These are phyloP conservation scores for Sipha maydis DNA, from an alignment of 2,888 invertebrate species.

Conservation along the genomic window DNA sequence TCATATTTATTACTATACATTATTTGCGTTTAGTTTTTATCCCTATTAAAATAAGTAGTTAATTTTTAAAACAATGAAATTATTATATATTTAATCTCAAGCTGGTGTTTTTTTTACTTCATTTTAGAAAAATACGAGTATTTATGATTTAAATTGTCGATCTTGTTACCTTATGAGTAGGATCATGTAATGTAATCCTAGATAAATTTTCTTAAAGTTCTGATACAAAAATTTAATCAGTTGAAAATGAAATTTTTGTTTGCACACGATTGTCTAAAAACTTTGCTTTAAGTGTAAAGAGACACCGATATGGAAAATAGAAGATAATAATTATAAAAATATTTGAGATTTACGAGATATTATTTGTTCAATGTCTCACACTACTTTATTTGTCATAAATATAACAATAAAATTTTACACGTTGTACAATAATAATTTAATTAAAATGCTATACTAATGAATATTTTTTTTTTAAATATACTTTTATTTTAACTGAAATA, in stretches of 20 bases:
- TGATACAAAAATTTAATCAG: constrained; percentile 34
- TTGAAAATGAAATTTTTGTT: constrained; percentile 16
- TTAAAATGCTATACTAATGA: neutral
- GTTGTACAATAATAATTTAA: neutral
- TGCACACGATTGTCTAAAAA: neutral
- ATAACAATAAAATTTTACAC: neutral
- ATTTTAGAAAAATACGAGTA: neutral
- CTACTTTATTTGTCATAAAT: neutral
- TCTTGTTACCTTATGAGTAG: neutral
- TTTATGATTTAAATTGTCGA: constrained; percentile 16
- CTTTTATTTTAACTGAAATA: too few relatives aligned
- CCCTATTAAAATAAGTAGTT: neutral
- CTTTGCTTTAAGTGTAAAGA: constrained; percentile 21
- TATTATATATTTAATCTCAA: neutral
- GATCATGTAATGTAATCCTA: neutral
- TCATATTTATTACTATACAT: neutral
- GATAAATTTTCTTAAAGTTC: constrained; percentile 21
- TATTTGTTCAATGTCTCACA: neutral
- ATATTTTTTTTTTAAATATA: neutral
- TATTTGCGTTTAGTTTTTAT: neutral
- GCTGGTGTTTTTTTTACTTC: constrained; percentile 4
- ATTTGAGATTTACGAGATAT: neutral
- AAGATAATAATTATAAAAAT: neutral
- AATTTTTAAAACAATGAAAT: neutral
- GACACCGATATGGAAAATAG: neutral